phyloP scores from a whole-genome alignment of 1,140 invertebrate genomes.

The Trachymyrmex septentrionalis region DNA sequence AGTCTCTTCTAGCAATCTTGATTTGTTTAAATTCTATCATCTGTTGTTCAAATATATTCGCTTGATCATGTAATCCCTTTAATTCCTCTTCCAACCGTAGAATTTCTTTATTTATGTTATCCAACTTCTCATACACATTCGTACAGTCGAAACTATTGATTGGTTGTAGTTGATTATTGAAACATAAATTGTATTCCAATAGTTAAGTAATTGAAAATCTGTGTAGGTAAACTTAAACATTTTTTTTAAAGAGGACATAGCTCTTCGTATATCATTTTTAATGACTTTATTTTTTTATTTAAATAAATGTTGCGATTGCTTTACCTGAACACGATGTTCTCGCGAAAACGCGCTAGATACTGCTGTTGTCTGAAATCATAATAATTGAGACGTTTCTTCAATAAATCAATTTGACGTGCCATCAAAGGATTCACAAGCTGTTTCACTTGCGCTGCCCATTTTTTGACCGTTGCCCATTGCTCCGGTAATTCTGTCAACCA shows the following conservation, averaged over 20 bases:
- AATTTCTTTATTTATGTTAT: conserved; percentile 91
- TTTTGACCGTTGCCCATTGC: conserved; percentile 95
- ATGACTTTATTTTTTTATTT: conserved; percentile 12
- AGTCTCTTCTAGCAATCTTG: conserved; percentile 91
- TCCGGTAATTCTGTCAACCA: conserved; percentile 93
- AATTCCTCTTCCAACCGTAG: conserved; percentile 90
- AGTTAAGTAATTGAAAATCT: neutral
- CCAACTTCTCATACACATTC: conserved; percentile 92
- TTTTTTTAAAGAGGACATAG: too few relatives aligned
- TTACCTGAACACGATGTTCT: conserved; percentile 90
- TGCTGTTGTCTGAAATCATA: conserved; percentile 93
- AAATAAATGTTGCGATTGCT: neutral
- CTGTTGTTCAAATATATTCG: conserved; percentile 94
- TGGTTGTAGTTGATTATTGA: neutral
- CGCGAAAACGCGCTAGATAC: conserved; percentile 92
- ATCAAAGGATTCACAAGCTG: conserved; percentile 94
- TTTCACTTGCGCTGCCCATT: conserved; percentile 93
- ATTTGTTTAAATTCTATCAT: conserved; percentile 94
- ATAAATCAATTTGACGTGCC: conserved; percentile 89
- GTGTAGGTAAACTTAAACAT: neutral
- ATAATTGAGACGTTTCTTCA: conserved; percentile 90
- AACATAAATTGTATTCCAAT: neutral
- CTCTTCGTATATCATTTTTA: neutral
- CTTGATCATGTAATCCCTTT: conserved; percentile 90
- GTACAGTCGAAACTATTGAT: conserved; percentile 88